Evolutionary conservation across 2,113 vertebrate species (phyloP), one percentile per base, ranked within the genome.

Genomic region (Pteropus alecto): DNA sequence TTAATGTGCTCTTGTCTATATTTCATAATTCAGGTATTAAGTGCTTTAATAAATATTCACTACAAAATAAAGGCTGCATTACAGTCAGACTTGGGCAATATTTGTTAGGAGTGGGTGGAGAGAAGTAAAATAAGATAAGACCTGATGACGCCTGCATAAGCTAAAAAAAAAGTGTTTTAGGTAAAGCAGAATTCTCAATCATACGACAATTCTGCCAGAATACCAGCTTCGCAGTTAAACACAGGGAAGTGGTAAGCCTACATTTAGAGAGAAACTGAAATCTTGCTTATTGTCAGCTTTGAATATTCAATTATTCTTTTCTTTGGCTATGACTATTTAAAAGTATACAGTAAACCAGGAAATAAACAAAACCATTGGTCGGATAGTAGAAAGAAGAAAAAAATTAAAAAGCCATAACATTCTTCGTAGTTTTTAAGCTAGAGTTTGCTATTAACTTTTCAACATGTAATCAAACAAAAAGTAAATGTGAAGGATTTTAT

Each of bases 11-110:
- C 84, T 94, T 96, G 89, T 12, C 21, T 95, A 83, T 87, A 96
- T 93, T 98, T 96, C 70, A 92, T 89, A 48, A 94, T 71, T 87
- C 46, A 90, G 93, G 93, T 94, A 82, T n/a, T 97, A 97, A 94
- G 91, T 90, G 87, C 54, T 74, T 82, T 97, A 91, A 96, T 92
- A 96, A 97, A 83, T 94, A 2, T 3, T 77, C 83, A 78, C 77
- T 56, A 81, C 43, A 76, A 94, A 51, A 89, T 56, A 96, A 63
- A 97, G 71, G 65, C 81, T 95, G 9, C 87, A 51, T 51, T 95
- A 95, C 48, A 86, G 51, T 93, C 26, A 95, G 79, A 88, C 14
- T 48, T 84, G 51, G 46, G 68, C n/a, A 88, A n/a, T 93, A 87
- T 67, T 95, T 93, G 51, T 90, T 92, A 71, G 56, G 73, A 43